Percentiles rank a stretch among this genome's conserved stretches.
These are phyloP conservation scores for Cecidostiba fungosa DNA, from an alignment of 2,888 invertebrate genomes.

Conservation along the genomic window DNA sequence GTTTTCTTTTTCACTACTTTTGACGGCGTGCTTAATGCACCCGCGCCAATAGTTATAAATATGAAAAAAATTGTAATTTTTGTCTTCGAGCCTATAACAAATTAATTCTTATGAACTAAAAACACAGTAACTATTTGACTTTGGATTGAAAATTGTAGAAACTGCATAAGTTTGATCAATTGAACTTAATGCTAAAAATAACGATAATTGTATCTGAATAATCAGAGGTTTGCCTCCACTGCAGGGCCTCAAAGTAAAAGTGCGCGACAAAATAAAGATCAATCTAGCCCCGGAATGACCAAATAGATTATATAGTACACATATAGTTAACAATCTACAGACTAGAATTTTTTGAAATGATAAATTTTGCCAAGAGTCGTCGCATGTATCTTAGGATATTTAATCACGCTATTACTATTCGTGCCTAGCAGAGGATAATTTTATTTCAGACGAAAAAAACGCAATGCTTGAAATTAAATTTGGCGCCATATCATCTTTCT, in stretches of 20 bases:
- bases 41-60: slow-evolving; percentile 8
- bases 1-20: slow-evolving; percentile 29
- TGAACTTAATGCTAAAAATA: slow-evolving; percentile 38
- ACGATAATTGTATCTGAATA: slow-evolving; percentile 35
- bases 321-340: slow-evolving; percentile 65
- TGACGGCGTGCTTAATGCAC: slow-evolving; percentile 2
- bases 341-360: slow-evolving; percentile 67
- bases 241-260: slow-evolving; percentile 3
- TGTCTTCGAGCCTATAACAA: slow-evolving; percentile 5
- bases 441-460: slow-evolving; percentile 13
- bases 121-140: slow-evolving; percentile 55
- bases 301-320: slow-evolving; percentile 51
- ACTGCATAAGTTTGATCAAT: slow-evolving; percentile 42
- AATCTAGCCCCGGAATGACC: slow-evolving; percentile 30
- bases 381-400: slow-evolving; percentile 22
- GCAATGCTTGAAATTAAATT: slow-evolving; percentile 26
- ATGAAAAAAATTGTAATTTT: slow-evolving; percentile 20
- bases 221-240: slow-evolving; percentile 25
- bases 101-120: slow-evolving; percentile 50
- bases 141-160: slow-evolving; percentile 59
- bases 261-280: slow-evolving; percentile 26
- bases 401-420: slow-evolving; percentile 26
- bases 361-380: slow-evolving; percentile 46
- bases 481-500: slow-evolving; percentile 1
- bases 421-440: slow-evolving; percentile 17